Conservation (phyloP, 2,797 vertebrate genomes). For the Acanthopagrus latus region DNA sequence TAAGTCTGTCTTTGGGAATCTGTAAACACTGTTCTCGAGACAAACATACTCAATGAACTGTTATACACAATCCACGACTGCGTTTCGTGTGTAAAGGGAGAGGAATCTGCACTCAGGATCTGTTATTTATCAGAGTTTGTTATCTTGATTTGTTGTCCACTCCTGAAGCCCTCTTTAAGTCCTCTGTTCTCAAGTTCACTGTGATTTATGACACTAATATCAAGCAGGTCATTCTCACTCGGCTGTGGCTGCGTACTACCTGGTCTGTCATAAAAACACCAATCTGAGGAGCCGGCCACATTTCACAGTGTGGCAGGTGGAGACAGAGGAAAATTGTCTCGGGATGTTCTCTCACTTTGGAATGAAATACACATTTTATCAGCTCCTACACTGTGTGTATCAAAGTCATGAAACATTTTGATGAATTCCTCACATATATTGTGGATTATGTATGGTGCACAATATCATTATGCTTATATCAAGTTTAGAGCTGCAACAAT, state of each 20-base stretch:
- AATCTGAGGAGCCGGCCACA: constrained; percentile 72
- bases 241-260: constrained; percentile 65
- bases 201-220: constrained; percentile 84
- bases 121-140: constrained; percentile 67
- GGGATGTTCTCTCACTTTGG: constrained; percentile 53
- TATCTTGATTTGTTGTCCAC: constrained; percentile 73
- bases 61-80: neutral
- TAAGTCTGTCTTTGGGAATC: neutral
- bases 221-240: constrained; percentile 74
- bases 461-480: too few species aligned
- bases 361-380: constrained; percentile 64
- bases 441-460: constrained; percentile 18
- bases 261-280: constrained; percentile 79
- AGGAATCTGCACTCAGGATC: constrained; percentile 3
- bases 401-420: constrained; percentile 4
- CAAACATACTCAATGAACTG: constrained; percentile 5
- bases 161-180: constrained; percentile 58
- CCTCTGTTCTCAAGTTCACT: constrained; percentile 74
- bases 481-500: too few species aligned
- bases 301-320: constrained; percentile 71
- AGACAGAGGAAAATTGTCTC: constrained; percentile 73
- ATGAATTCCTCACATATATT: constrained; percentile 35
- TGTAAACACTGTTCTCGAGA: constrained; percentile 24
- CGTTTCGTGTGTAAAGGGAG: neutral
- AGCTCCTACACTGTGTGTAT: constrained; percentile 27